phyloP scores from a whole-genome alignment of 2,888 invertebrate genomes.

The Sycophila texana region DNA sequence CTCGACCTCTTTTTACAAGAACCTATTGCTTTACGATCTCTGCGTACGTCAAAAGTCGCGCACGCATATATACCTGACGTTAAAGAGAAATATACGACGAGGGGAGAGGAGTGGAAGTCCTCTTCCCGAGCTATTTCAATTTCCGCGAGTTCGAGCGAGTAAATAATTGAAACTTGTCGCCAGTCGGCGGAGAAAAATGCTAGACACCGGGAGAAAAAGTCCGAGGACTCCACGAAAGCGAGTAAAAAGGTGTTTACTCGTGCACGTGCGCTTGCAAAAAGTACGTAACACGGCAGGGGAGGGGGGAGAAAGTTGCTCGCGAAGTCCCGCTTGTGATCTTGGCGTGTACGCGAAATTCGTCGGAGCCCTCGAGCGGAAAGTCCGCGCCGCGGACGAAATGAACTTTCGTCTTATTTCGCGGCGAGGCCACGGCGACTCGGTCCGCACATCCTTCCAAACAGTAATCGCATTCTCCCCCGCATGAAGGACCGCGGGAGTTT shows the following conservation, averaged over 20 bases:
- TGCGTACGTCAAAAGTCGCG: not conserved
- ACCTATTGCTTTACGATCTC: too few relatives aligned
- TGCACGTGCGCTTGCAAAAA: not conserved
- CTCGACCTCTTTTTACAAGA: too few relatives aligned
- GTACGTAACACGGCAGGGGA: not conserved
- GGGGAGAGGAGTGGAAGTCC: not conserved
- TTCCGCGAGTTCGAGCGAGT: not conserved
- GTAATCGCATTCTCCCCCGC: conserved; percentile 25
- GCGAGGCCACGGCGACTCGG: not conserved
- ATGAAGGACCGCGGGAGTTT: not conserved
- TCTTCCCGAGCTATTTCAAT: not conserved
- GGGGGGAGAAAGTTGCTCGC: not conserved
- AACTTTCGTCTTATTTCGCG: conserved; percentile 44
- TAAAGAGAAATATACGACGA: too few relatives aligned
- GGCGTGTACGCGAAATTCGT: not conserved
- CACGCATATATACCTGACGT: not conserved
- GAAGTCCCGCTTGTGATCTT: not conserved
- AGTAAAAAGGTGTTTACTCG: not conserved
- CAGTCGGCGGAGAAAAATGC: not conserved
- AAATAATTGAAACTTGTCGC: not conserved
- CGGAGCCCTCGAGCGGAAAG: conserved; percentile 11
- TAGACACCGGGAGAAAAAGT: not conserved
- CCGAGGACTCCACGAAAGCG: not conserved
- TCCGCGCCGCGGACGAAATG: conserved; percentile 22
- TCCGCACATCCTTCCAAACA: conserved; percentile 24